A percentile compares a stretch with the other conserved stretches of the same genome.
Conservation (phyloP, 2,113 vertebrate species). For the Neomonachus schauinslandi region DNA sequence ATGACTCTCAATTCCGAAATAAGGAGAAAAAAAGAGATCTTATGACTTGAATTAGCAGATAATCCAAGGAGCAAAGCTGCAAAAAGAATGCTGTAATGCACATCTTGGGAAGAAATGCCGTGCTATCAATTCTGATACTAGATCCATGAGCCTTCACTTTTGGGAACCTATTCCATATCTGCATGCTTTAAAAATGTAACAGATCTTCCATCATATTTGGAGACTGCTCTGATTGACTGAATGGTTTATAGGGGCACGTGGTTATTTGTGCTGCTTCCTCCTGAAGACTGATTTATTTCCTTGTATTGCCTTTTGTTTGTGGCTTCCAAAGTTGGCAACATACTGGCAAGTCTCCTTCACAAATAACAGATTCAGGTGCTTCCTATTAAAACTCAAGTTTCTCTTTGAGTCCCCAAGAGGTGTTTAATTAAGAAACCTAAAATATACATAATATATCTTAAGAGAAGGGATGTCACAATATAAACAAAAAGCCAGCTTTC, state of each 20-base stretch:
- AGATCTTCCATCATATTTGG: background rate
- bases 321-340: constrained; percentile 31
- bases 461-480: constrained; percentile 22
- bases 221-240: constrained; percentile 38
- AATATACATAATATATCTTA: background rate
- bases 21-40: background rate
- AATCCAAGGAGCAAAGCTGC: background rate
- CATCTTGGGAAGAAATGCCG: background rate
- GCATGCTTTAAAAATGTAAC: background rate
- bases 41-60: background rate
- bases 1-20: constrained; percentile 24
- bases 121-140: background rate
- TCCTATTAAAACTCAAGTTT: constrained; percentile 38
- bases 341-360: background rate
- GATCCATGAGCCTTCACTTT: background rate
- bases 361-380: constrained; percentile 6
- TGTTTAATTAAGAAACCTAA: constrained; percentile 62
- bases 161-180: background rate
- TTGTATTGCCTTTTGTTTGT: background rate
- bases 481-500: constrained; percentile 66
- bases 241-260: background rate
- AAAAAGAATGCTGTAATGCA: background rate
- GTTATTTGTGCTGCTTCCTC: background rate
- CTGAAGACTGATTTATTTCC: constrained; percentile 36
- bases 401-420: constrained; percentile 18